These are phyloP conservation scores for Rhopalosiphum nymphaeae DNA, from an alignment of 2,888 invertebrate species.

Conservation along the genomic window DNA sequence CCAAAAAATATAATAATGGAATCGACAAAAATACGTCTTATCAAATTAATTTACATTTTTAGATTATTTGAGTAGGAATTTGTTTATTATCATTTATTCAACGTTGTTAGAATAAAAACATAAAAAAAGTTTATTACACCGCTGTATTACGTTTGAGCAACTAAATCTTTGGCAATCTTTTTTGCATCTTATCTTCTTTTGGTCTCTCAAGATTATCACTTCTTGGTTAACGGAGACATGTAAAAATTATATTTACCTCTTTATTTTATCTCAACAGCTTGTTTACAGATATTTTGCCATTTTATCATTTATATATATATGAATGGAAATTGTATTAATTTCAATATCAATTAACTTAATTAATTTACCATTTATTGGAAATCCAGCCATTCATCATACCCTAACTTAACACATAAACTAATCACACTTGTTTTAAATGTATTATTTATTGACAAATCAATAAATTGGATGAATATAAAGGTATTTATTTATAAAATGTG, in stretches of 20 bases:
- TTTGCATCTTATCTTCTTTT: background rate
- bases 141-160: background rate
- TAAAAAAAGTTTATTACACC: background rate
- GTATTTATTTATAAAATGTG: background rate
- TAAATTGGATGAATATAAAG: background rate
- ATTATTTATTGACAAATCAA: background rate
- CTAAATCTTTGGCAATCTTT: background rate
- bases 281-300: background rate
- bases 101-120: background rate
- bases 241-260: background rate
- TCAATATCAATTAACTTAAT: background rate
- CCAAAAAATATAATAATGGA: background rate
- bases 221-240: background rate
- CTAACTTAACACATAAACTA: background rate
- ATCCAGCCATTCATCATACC: background rate
- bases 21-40: background rate
- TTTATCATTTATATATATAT: background rate
- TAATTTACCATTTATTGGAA: background rate
- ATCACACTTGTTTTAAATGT: background rate
- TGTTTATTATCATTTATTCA: background rate
- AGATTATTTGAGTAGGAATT: slow-evolving; percentile 22
- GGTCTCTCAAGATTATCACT: slow-evolving; percentile 14
- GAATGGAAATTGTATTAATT: background rate
- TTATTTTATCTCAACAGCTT: background rate
- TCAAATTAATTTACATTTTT: background rate